Percentiles rank a stretch among this genome's conserved stretches.
These are phyloP conservation scores for Pitta sordida DNA, from an alignment of 2,113 vertebrate genomes.

Conservation along the genomic window DNA sequence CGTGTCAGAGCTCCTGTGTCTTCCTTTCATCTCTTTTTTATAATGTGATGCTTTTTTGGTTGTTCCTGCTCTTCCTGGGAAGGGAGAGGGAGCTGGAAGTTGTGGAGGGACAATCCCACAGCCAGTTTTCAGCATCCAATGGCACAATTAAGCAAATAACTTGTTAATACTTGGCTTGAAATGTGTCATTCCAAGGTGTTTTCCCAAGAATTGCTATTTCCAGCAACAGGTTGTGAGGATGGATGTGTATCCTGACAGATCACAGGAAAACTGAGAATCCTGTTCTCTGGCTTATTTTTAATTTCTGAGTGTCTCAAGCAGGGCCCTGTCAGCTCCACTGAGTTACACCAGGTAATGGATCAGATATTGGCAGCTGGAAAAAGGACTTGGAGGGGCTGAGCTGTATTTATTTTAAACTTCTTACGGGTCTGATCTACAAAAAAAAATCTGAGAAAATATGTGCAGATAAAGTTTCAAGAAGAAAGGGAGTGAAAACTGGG, in stretches of 20 bases:
- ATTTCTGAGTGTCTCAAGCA: background rate
- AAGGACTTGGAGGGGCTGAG: background rate
- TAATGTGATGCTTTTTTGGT: background rate
- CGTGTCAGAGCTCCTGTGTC: background rate
- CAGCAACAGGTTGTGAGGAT: background rate
- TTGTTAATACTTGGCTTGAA: too few relatives aligned
- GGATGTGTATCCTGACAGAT: background rate
- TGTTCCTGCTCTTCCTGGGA: background rate
- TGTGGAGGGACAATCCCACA: background rate
- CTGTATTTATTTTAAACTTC: background rate
- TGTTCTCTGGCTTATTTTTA: background rate
- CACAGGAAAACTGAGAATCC: accelerated
- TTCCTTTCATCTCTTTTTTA: constrained; percentile 41
- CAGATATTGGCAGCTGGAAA: background rate
- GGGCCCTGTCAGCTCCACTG: background rate
- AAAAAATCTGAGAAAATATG: background rate
- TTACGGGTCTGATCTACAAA: background rate
- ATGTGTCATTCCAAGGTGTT: accelerated
- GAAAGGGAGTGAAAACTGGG: background rate
- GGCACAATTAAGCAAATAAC: background rate
- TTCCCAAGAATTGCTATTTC: background rate
- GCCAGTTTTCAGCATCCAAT: background rate
- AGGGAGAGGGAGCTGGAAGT: background rate
- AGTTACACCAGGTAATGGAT: background rate
- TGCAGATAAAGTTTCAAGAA: background rate